Percentiles rank a stretch among this genome's conserved stretches.
Conservation (phyloP, 2,113 vertebrate genomes). For the Stigmatopora nigra region DNA sequence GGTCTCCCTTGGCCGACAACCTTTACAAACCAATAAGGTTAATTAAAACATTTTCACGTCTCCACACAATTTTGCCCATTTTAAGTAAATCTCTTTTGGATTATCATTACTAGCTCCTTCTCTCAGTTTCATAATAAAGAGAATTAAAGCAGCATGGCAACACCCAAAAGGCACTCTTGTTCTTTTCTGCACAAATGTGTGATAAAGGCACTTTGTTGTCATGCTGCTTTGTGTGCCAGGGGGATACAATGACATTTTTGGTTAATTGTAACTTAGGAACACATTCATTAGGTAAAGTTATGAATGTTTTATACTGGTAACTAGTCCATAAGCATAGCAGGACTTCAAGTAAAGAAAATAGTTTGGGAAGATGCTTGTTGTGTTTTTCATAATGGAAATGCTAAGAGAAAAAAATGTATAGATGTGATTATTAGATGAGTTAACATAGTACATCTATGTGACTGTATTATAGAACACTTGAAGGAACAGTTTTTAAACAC, state of each 20-base stretch:
- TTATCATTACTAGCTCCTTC: background rate
- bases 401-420: too few relatives aligned
- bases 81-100: constrained; percentile 5
- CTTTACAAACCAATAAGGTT: constrained; percentile 34
- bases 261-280: constrained; percentile 53
- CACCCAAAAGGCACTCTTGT: constrained; percentile 31
- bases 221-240: constrained; percentile 18
- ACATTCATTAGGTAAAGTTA: constrained; percentile 54
- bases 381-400: background rate
- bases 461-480: too few relatives aligned
- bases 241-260: constrained; percentile 31
- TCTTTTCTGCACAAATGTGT: constrained; percentile 14
- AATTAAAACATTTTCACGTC: constrained; percentile 46
- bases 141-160: constrained; percentile 28
- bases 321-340: constrained; percentile 12
- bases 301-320: constrained; percentile 32
- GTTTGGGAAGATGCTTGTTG: background rate
- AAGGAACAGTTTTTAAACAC: too few relatives aligned
- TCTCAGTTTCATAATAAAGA: constrained; percentile 46
- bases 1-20: constrained; percentile 21
- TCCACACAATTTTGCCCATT: constrained; percentile 23
- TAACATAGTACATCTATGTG: too few relatives aligned
- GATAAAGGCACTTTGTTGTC: constrained; percentile 30
- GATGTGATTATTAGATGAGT: too few relatives aligned
- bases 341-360: background rate